phyloP scores from a whole-genome alignment of 2,888 invertebrate species.

The Micoletzkya japonica region DNA sequence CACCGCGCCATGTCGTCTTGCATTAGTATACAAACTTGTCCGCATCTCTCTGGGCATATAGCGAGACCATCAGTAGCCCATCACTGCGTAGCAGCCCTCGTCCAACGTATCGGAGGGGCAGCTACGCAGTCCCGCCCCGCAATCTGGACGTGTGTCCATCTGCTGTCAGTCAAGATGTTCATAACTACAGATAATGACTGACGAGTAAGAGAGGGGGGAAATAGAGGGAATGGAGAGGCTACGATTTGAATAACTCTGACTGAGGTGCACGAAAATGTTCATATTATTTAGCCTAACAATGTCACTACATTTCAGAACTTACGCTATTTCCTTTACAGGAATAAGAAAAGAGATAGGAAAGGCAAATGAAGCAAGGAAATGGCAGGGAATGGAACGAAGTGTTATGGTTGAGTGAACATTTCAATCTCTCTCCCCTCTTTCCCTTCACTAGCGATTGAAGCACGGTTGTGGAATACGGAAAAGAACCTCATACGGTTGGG shows the following conservation, averaged over 20 bases:
- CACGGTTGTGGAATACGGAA: constrained; percentile 9
- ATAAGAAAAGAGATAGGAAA: constrained; percentile 11
- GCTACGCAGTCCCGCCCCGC: constrained; percentile 8
- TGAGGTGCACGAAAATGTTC: no score
- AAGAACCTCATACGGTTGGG: no score
- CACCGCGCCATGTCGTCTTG: constrained; percentile 6
- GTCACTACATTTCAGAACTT: no score
- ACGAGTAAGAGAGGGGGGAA: constrained; percentile 1
- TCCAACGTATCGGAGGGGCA: constrained; percentile 3
- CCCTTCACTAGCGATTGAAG: background rate
- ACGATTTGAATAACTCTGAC: no score
- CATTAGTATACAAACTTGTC: no score
- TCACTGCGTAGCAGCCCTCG: constrained; percentile 5
- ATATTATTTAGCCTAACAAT: no score
- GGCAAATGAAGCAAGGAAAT: background rate
- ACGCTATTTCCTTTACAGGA: no score
- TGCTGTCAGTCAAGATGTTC: constrained; percentile 13
- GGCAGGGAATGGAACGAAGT: background rate
- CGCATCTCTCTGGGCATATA: no score
- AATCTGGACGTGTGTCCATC: constrained; percentile 12
- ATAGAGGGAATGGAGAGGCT: background rate
- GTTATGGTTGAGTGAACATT: background rate
- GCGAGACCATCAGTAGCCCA: no score
- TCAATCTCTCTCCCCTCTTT: no score
- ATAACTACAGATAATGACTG: constrained; percentile 12